Evolutionary conservation across 2,113 vertebrate genomes (phyloP).

Genomic region (Equus quagga): DNA sequence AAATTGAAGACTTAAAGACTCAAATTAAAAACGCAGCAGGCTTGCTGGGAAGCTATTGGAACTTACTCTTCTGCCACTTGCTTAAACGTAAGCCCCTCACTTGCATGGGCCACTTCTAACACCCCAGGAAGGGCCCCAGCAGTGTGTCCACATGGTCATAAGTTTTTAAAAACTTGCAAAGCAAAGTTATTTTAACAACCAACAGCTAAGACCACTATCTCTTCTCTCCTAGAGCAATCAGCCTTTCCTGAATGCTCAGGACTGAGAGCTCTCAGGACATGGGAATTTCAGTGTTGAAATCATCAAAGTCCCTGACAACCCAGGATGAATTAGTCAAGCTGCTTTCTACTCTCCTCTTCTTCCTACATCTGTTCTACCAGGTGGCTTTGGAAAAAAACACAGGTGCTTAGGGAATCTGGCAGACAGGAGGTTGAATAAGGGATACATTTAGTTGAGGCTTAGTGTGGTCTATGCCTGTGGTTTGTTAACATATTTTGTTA

Average conservation of each 20-base stretch:
- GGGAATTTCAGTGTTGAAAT: background rate
- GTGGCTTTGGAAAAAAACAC: background rate
- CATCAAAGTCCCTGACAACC: background rate
- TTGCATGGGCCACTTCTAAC: background rate
- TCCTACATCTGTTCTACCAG: background rate
- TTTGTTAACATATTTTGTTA: background rate
- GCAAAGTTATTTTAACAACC: background rate
- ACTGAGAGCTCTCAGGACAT: background rate
- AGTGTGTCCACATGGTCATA: background rate
- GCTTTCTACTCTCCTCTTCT: background rate
- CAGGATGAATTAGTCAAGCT: background rate
- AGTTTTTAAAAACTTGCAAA: background rate
- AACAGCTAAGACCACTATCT: background rate
- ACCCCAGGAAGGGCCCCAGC: too few relatives aligned
- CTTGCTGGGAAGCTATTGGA: background rate
- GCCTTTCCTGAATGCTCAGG: accelerated
- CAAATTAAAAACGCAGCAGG: background rate
- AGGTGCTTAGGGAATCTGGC: background rate
- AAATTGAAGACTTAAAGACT: background rate
- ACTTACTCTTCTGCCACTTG: background rate
- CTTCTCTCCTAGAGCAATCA: background rate
- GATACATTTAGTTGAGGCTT: background rate
- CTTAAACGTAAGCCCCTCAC: background rate
- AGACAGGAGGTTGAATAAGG: background rate
- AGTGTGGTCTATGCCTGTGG: accelerated